Evolutionary conservation across 2,113 vertebrate species (phyloP).

Genomic region (Salvelinus fontinalis): DNA sequence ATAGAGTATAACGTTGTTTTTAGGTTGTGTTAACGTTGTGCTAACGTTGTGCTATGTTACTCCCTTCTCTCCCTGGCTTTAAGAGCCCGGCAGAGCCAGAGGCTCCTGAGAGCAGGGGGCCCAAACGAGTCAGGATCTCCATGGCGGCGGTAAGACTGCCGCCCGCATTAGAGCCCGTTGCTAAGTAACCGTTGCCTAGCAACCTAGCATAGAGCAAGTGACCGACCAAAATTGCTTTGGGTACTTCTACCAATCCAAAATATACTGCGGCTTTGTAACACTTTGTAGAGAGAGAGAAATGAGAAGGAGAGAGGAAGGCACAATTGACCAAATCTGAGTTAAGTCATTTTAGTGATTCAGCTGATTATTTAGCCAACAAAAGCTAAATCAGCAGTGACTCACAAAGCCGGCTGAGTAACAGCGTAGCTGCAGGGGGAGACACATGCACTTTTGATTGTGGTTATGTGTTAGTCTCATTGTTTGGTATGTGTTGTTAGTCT

Average conservation of each 20-base stretch:
- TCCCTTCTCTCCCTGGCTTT: conserved; percentile 57
- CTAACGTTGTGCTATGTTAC: conserved; percentile 67
- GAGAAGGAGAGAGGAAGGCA: background rate
- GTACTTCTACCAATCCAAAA: conserved; percentile 30
- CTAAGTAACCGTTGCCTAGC: conserved; percentile 70
- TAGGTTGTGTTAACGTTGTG: conserved; percentile 37
- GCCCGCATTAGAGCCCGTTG: conserved; percentile 68
- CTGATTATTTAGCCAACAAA: background rate
- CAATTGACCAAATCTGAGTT: background rate
- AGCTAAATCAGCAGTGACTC: background rate
- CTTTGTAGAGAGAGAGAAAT: background rate
- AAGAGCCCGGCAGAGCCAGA: conserved; percentile 78
- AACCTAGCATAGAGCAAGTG: conserved; percentile 25
- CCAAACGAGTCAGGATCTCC: conserved; percentile 90
- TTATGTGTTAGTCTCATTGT: background rate
- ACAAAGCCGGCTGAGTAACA: too few relatives aligned
- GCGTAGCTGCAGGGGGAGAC: too few relatives aligned
- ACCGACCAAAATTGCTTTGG: background rate
- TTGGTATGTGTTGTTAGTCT: conserved; percentile 13
- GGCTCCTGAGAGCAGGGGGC: conserved; percentile 79
- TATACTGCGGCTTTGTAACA: conserved; percentile 31
- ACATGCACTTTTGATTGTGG: too few relatives aligned
- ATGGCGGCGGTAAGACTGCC: conserved; percentile 83
- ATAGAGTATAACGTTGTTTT: background rate
- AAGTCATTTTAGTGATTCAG: background rate